Base-by-base conservation (phyloP, 2,113 vertebrate genomes). In the Cyprinodon variegatus region DNA sequence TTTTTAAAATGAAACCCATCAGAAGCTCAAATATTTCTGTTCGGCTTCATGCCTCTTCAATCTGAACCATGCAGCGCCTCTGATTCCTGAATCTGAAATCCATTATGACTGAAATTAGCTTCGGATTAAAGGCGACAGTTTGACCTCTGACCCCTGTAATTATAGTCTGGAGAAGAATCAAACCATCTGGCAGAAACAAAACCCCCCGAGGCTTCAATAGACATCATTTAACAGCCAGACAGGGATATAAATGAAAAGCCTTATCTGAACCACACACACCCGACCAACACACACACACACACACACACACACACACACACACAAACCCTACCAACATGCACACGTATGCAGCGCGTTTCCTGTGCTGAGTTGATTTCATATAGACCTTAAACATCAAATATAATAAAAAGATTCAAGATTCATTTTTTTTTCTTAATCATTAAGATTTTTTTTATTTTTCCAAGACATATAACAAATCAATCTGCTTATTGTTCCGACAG, bases 201-300 rank as follows among this genome's bases (percentile, higher is more conserved):
- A 11, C 41, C 62, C 69, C 41, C 78, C 46, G 1, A 7, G 78
- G 74, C 77, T 53, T 59, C 68, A 69, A 64, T 17, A 74, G 38
- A 61, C 70, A 77, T 84, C 84, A 86, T 82, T 89, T 87, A 77
- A 65, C 60, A 65, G 50, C 36, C 70, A 40, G 78, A 77, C 74
- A 72, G 80, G 86, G 86, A 85, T 85, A 74, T 83, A 87, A 90
- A 90, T 90, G 78, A 86, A 79, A 72, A 63, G 72, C 77, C 88
- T 89, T 90, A 88, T 85, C 86, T 79, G 65, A 22, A 22, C 70
- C 37, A 6, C 43, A 59, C 78, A 79, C 63, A 41, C 29, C 39
- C 66, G 53, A 20, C 68, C 59, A 50, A 61, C 68, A 70, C 69
- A 70, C 38, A 57, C 36, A 61, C 57, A 61, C 69, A 60, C 62